Conservation (phyloP, 2,888 invertebrate genomes). For the Tetheella fluctuosa region DNA sequence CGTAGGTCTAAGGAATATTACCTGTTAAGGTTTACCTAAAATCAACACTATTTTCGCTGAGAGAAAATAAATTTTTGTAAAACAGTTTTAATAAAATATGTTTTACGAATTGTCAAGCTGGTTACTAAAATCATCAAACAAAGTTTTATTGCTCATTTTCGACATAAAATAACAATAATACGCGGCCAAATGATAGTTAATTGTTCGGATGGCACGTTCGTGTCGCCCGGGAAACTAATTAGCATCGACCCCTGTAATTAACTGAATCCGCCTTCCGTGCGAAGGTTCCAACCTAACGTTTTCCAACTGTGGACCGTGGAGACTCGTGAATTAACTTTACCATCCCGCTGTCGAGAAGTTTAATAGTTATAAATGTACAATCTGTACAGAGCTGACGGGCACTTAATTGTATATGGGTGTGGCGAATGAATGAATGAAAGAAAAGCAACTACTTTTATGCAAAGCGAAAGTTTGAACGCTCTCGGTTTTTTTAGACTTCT, state of each 20-base stretch:
- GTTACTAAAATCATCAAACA: not conserved
- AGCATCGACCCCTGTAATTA: constrained; percentile 57
- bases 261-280: constrained; percentile 33
- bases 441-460: not conserved
- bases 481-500: too few species aligned
- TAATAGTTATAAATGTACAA: constrained; percentile 2
- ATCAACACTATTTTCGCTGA: not conserved
- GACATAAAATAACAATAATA: constrained; percentile 17
- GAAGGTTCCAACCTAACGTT: constrained; percentile 13
- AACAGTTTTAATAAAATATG: too few species aligned
- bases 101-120: too few species aligned
- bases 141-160: not conserved
- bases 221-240: constrained; percentile 55
- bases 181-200: constrained; percentile 36
- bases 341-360: not conserved
- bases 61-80: not conserved
- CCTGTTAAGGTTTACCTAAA: not conserved
- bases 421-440: not conserved
- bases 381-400: not conserved
- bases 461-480: too few species aligned
- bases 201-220: constrained; percentile 44
- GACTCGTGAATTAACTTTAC: constrained; percentile 1
- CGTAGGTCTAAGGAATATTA: not conserved
- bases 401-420: not conserved
- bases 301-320: constrained; percentile 3